A percentile compares a stretch with the other conserved stretches of the same genome.
These are phyloP conservation scores for Daptonema setosum DNA, from an alignment of 2,888 invertebrate species.

Conservation along the genomic window DNA sequence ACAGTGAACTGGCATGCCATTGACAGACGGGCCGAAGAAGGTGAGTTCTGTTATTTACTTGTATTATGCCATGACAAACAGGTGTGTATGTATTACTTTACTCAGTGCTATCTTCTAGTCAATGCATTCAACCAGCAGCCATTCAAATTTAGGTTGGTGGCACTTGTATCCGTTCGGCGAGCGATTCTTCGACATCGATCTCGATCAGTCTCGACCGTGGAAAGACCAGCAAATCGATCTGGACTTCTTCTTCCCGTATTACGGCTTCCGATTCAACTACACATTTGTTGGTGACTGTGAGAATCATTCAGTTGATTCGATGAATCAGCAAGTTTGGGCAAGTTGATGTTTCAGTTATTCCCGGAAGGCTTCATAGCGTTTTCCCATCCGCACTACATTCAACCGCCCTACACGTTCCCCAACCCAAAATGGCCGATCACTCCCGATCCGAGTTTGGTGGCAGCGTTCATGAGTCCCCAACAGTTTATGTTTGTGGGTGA, in stretches of 20 bases:
- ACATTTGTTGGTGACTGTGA: slow-evolving; percentile 15
- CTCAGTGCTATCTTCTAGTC: no score
- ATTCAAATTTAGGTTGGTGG: slow-evolving; percentile 16
- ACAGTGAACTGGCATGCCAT: neutral
- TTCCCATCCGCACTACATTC: slow-evolving; percentile 15
- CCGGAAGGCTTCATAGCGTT: slow-evolving; percentile 20
- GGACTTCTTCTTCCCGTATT: slow-evolving; percentile 16
- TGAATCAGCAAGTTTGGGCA: no score
- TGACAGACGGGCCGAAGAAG: neutral
- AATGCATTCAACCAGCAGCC: no score
- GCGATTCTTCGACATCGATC: slow-evolving; percentile 12
- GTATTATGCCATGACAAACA: no score
- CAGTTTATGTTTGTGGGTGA: slow-evolving; percentile 21
- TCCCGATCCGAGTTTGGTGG: slow-evolving; percentile 14
- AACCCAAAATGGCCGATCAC: slow-evolving; percentile 16
- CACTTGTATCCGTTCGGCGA: slow-evolving; percentile 18
- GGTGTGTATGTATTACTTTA: no score
- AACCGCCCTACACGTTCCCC: slow-evolving; percentile 17
- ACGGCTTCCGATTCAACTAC: slow-evolving; percentile 17
- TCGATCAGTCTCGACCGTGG: slow-evolving; percentile 13
- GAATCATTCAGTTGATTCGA: no score
- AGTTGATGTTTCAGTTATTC: slow-evolving; percentile 13
- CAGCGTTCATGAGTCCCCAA: slow-evolving; percentile 15
- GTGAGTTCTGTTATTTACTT: neutral
- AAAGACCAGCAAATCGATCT: slow-evolving; percentile 17